Base-by-base conservation (phyloP, 2,797 vertebrate species). In the Clarias platycephalus region DNA sequence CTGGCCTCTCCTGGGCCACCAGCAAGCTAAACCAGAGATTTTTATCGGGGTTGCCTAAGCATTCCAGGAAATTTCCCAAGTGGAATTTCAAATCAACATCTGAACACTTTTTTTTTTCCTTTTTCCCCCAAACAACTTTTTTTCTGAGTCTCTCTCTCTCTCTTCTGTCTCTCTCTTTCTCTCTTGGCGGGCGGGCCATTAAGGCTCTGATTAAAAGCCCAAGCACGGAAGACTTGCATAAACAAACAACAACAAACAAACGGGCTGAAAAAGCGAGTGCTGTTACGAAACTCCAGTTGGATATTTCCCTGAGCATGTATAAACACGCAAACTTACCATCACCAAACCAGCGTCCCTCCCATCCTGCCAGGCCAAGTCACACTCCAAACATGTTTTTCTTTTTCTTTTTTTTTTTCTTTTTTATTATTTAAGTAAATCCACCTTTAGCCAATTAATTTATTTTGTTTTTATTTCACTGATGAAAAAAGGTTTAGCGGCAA, bases 31-130 rank as follows among this genome's bases (percentile, higher is more conserved):
- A 6, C 71, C 64, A 86, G 57, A 91, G 91, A 93, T 94, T 86
- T 40, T 87, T 91, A 94, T 94, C 93, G 12, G 81, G 79, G 60
- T 68, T 84, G 58, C 77, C 81, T 79, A 87, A 86, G 68, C 37
- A 89, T 92, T 93, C 89, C 12, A 81, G 87, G 80, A 90, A 86
- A 89, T 93, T 93, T 90, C 80, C 89, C 89, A 86, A 90, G 85
- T 90, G 91, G 90, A 93, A 93, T 91, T 87, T 81, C 64, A 86
- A 89, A 93, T 92, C 92, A 89, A 90, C 89, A 91, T 89, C 88
- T 85, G 88, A 87, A 89, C 82, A 66, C 89, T 26, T 53, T 72
- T 72, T 49, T 72, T 22, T 60, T 53, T 53, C 70, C 67, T 68
- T 60, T 80, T 44, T 4, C 49, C 18, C 60, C 62, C 40, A 64